Percentiles rank a stretch among this genome's conserved stretches.
Conservation (phyloP, 2,888 invertebrate genomes). For the Pantelozetes paolii region DNA sequence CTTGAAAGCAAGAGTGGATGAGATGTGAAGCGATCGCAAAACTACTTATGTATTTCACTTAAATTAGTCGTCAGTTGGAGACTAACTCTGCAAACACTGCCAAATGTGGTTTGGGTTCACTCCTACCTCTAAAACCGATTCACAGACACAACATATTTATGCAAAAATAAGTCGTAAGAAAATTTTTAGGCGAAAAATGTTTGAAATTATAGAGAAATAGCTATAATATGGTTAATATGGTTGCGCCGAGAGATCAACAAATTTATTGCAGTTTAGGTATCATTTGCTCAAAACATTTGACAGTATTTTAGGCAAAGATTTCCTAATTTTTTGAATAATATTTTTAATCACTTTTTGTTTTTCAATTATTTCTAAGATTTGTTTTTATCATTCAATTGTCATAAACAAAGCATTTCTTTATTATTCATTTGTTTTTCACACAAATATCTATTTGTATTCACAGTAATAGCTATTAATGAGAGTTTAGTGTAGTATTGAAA, state of each 20-base stretch:
- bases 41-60: conserved; percentile 29
- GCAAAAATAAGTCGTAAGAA: background rate
- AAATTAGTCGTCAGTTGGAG: background rate
- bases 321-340: no score
- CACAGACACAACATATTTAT: background rate
- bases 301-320: no score
- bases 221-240: no score
- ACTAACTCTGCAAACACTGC: conserved; percentile 8
- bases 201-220: no score
- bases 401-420: no score
- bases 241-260: no score
- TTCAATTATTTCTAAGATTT: no score
- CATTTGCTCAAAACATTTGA: no score
- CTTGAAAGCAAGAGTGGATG: background rate
- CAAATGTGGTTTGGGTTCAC: conserved; percentile 26
- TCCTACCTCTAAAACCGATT: conserved; percentile 2
- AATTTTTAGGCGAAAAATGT: background rate
- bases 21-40: background rate
- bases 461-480: background rate
- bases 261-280: no score
- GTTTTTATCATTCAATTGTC: no score
- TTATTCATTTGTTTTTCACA: no score
- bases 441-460: background rate
- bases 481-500: background rate
- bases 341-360: no score